Percentiles rank a stretch among this genome's conserved stretches.
These are phyloP conservation scores for Sarcophaga variegata DNA, from an alignment of 2,888 invertebrate species.

Conservation along the genomic window DNA sequence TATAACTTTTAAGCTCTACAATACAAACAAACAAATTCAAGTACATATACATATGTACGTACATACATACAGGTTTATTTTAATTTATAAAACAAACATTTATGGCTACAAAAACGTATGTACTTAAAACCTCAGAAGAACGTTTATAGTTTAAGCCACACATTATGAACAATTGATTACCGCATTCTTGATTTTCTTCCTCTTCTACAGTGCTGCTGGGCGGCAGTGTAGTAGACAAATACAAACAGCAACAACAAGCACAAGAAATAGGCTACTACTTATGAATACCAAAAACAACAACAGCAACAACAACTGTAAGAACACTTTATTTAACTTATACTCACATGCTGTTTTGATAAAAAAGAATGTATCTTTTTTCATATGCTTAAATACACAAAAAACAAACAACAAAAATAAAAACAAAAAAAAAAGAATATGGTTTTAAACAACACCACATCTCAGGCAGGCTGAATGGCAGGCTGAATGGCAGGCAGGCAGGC, in stretches of 20 bases:
- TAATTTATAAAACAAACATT: slow-evolving; percentile 62
- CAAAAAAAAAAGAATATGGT: background rate
- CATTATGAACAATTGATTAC: slow-evolving; percentile 52
- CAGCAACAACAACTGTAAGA: slow-evolving; percentile 9
- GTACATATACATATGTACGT: too few species aligned
- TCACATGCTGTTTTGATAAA: slow-evolving; percentile 13
- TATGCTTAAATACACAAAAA: background rate
- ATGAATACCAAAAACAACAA: background rate
- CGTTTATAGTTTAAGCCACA: background rate
- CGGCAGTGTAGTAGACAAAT: background rate
- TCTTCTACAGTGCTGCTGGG: background rate
- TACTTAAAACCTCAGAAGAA: slow-evolving; percentile 4
- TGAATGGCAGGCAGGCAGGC: too few species aligned
- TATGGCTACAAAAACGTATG: background rate
- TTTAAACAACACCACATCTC: background rate
- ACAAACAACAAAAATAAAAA: background rate
- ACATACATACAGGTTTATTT: slow-evolving; percentile 24
- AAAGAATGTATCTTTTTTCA: slow-evolving; percentile 32
- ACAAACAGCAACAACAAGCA: background rate
- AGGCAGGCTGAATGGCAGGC: too few species aligned
- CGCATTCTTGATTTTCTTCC: slow-evolving; percentile 23
- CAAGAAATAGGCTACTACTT: background rate
- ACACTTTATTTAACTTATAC: background rate
- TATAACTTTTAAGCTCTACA: slow-evolving; percentile 15
- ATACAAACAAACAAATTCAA: slow-evolving; percentile 19